Conservation (phyloP, 1,140 invertebrate genomes). For the Rhopalosiphum padi region DNA sequence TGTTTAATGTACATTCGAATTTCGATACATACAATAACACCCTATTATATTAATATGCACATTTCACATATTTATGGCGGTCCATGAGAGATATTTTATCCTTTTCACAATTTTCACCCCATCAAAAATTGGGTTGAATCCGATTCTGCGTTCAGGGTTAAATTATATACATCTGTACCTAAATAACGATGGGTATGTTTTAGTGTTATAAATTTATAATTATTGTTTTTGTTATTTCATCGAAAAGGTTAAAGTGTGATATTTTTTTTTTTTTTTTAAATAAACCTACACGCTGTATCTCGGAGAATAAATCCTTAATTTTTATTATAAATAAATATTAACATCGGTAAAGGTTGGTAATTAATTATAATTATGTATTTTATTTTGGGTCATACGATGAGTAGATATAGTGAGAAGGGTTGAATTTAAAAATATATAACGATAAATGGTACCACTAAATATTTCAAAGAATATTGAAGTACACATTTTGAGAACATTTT, state of each 20-base stretch:
- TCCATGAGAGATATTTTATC: neutral
- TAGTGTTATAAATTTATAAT: slow-evolving; percentile 5
- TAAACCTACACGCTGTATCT: neutral
- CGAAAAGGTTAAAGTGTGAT: neutral
- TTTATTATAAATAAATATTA: neutral
- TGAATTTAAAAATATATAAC: neutral
- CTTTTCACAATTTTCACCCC: neutral
- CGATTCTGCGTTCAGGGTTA: neutral
- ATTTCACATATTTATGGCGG: neutral
- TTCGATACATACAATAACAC: slow-evolving; percentile 1
- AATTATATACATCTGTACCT: slow-evolving; percentile 1
- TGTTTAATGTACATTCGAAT: neutral
- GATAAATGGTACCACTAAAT: neutral
- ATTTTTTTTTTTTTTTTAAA: neutral
- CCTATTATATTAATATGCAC: neutral
- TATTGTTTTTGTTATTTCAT: neutral
- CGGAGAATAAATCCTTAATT: neutral
- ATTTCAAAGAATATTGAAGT: neutral
- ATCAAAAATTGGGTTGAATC: neutral
- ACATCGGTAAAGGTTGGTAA: neutral
- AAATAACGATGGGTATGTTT: neutral
- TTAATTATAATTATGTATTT: slow-evolving; percentile 15
- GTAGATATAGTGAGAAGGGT: neutral
- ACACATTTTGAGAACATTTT: neutral
- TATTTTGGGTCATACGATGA: neutral